Evolutionary conservation across 2,888 invertebrate species (phyloP).

Genomic region (Andrena haemorrhoa): DNA sequence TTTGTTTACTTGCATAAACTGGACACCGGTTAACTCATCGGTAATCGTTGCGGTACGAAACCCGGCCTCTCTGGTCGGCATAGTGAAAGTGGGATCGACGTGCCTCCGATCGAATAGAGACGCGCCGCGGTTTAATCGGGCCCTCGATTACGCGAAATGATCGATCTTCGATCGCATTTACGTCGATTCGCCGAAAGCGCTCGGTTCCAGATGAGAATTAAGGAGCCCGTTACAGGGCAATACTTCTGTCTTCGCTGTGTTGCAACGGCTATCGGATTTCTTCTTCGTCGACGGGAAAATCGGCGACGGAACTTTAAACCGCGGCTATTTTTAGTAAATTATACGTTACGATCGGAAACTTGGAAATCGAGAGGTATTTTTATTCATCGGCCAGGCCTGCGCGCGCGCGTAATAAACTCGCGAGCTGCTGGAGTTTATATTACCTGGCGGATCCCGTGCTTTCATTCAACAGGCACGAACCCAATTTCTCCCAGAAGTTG

Average conservation of each 20-base stretch:
- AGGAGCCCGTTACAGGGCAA: background rate
- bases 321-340: conserved; percentile 27
- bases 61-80: conserved; percentile 28
- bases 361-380: background rate
- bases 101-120: conserved; percentile 39
- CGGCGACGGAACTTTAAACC: background rate
- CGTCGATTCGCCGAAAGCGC: background rate
- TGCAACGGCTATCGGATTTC: background rate
- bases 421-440: background rate
- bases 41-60: conserved; percentile 46
- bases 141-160: conserved; percentile 24
- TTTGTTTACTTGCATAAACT: conserved; percentile 31
- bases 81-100: conserved; percentile 71
- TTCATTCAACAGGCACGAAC: background rate
- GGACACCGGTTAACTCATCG: conserved; percentile 55
- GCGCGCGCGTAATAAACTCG: too few relatives aligned
- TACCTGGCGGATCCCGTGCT: background rate
- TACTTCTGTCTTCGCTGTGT: conserved; percentile 13
- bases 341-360: background rate
- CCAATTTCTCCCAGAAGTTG: conserved; percentile 10
- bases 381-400: background rate
- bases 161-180: conserved; percentile 2
- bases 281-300: background rate
- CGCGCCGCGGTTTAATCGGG: conserved; percentile 36
- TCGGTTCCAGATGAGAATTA: conserved; percentile 5